Base-by-base conservation (phyloP, 2,113 vertebrate genomes). In the Sciurus niger region DNA sequence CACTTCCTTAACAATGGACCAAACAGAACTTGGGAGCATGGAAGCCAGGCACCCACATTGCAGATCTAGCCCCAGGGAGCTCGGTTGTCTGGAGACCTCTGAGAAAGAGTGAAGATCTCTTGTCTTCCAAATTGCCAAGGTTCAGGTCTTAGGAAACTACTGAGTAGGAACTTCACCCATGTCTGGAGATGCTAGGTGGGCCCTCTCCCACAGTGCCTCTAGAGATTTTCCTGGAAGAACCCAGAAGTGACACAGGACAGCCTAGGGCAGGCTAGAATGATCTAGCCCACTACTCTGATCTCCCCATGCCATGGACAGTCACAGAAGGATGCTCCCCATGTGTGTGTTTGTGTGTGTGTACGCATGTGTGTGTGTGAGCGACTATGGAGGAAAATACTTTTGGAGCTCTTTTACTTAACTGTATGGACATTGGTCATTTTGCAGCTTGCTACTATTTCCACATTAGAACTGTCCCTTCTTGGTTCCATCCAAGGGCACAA, bases 101-200 rank as follows among this genome's bases (percentile, higher is more conserved):
- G n/a, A 37, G 2, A 37, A 8, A 37, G 6, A 4, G 12, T 32
- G 67, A 72, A 20, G 16, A 8, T 17, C 18, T 72, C 2, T 12
- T 72, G 34, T 72, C n/a, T 37, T 12, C 34, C 68, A n/a, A 28
- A 3, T 37, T 72, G 16, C 34, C 34, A 8, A n/a, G 14, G 68
- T 16, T 72, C 34, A 72, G 68, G 32, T 17, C 68, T 72, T n/a
- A 72, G 68, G 34, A 68, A 68, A 34, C 2, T 9, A 10, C 7
- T 18, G 5, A 37, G 34, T 72, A 14, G 6, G n/a, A 1, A 8
- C 34, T 8, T 72, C 10, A 1, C 14, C 16, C 8, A 9, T 7
- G 16, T 72, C 68, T 72, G 68, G 34, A 72, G 34, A 37, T 72
- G 34, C 68, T 72, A 32, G 68, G 7, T 37, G 6, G 3, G 34